Evolutionary conservation across 2,888 invertebrate genomes (phyloP), one percentile per base, ranked within the genome.

Genomic region (Oscheius sp.): DNA sequence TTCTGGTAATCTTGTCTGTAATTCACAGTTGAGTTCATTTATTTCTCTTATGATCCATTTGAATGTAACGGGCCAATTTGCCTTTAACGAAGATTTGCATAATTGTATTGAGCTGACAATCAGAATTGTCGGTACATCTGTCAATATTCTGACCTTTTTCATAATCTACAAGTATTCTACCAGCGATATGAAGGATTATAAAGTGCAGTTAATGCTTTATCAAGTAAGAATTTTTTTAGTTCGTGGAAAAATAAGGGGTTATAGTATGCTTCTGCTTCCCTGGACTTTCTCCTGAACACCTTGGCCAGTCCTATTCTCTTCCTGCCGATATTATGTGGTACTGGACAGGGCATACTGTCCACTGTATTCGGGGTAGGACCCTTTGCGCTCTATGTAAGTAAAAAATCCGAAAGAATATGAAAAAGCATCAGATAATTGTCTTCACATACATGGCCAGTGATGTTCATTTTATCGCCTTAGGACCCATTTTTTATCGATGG

Each of bases 371-470:
- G 58, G 13, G n/a, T 25, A n/a, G 27, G 29, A 13, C 29, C 27
- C 12, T 58, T 5, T 0, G 25, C 21, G 1, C n/a, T 29, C n/a
- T 58, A 12, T 58, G 58, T 58, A 21, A 18, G 53, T 12, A 9
- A 0, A 53, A 2, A 12, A n/a, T n/a, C n/a, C 25, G 9, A 53
- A 16, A n/a, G n/a, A n/a, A n/a, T n/a, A 18, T 12, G 21, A 13
- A 5, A 5, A 9, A 49, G 6, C 21, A 6, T 21, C 21, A 49
- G 49, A 53, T 53, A 27, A 13, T 12, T 12, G 9, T 58, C 1
- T 58, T 58, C 58, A 58, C 58, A 1, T 58, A 58, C 29, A 58
- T 58, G 58, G 25, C 58, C 13, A 1, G 25, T 2, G 58, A 23
- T 9, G 25, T 58, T 0, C 58, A 58, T n/a, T 58, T 58, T 12